Evolutionary conservation across 30 jellyfish, hydroid and myxozoan species (phyloP), one percentile per base, ranked within the genome.

Genomic region (Sanderia malayensis): DNA sequence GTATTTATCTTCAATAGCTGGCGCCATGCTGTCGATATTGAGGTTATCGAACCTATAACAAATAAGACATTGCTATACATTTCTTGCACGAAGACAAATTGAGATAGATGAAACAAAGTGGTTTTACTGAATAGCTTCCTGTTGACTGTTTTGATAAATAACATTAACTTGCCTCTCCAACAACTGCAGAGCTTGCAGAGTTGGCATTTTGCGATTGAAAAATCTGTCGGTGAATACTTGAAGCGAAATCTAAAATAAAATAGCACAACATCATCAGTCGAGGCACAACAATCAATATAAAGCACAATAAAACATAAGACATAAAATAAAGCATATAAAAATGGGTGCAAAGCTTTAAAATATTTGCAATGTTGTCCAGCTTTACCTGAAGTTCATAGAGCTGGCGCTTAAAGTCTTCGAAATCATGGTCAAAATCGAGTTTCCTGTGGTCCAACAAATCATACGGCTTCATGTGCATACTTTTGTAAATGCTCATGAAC

Each of bases 381-480:
- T n/a, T 37, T 59, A 82, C 97, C 95, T 92, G 95, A 9, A 92
- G 73, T 37, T 84, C 98, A n/a, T 80, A 46, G 23, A 92, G 81
- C 18, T 84, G 83, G n/a, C 85, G 37, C 60, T 82, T 79, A 34
- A 92, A 92, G 11, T 84, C 96, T 44, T 92, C 94, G 63, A 85
- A 92, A 44, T 92, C 96, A 46, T 92, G 85, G 74, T 92, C 96
- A 62, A 92, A 92, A 32, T 92, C 98, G 26, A 80, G 37, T 70
- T 92, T 92, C 7, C 98, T 28, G 53, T 79, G 96, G 74, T 92
- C 98, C 37, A 92, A 86, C 18, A 81, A 66, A 46, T 92, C 95
- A 58, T 92, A 92, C 2, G 96, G 92, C 68, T 92, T 92, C 93
- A 78, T 84, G 75, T 92, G 76, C 86, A 92, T 84, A 58, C 88